Evolutionary conservation across 1,140 invertebrate species (phyloP).

Genomic region (Drosophila ironensis): DNA sequence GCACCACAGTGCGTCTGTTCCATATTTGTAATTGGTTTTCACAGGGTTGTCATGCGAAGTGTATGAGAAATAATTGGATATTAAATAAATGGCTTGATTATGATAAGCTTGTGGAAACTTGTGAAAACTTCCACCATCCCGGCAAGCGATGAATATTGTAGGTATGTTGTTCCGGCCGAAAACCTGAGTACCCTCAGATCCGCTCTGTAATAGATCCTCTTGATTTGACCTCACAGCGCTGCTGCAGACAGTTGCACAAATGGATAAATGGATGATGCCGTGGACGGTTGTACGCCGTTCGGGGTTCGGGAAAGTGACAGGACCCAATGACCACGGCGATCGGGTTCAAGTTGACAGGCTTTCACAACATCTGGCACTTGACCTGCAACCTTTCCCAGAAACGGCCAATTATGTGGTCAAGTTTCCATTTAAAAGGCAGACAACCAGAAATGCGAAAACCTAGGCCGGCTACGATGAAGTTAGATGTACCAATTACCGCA

Average conservation of each 20-base stretch:
- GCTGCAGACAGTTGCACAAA: neutral
- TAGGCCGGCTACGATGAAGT: constrained; percentile 34
- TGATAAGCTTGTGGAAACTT: constrained; percentile 10
- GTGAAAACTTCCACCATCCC: neutral
- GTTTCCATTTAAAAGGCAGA: too few relatives aligned
- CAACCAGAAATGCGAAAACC: too few relatives aligned
- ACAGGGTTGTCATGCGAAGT: constrained; percentile 27
- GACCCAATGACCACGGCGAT: neutral
- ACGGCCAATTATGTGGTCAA: constrained; percentile 51
- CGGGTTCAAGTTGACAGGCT: constrained; percentile 20
- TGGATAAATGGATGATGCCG: neutral
- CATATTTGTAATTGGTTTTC: constrained; percentile 18
- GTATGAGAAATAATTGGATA: constrained; percentile 58
- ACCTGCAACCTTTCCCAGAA: constrained; percentile 58
- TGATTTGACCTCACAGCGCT: too few relatives aligned
- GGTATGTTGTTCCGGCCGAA: neutral
- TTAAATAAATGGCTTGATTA: constrained; percentile 68
- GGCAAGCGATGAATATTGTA: constrained; percentile 14
- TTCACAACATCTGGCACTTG: constrained; percentile 49
- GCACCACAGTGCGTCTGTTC: constrained; percentile 51
- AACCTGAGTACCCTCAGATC: neutral
- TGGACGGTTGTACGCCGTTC: neutral
- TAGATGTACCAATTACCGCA: constrained; percentile 23
- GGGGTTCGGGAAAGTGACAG: too few relatives aligned
- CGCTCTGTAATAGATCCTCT: too few relatives aligned